Percentiles rank a stretch among this genome's conserved stretches.
Conservation (phyloP, 2,797 vertebrate species). For the Varecia variegata region DNA sequence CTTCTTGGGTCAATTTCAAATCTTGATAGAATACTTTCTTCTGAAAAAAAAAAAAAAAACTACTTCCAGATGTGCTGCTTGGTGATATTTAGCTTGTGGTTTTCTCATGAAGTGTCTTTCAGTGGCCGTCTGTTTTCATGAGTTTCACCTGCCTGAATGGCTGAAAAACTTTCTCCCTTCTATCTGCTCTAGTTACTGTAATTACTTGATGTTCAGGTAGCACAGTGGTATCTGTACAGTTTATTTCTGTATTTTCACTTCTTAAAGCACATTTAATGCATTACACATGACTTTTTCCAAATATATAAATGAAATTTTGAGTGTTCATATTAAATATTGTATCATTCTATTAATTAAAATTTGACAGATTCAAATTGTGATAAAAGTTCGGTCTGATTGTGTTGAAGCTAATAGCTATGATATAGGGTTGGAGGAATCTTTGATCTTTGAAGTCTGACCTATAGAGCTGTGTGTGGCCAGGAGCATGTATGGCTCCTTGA, state of each 20-base stretch:
- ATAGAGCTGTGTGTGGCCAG: not conserved
- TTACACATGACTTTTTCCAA: not conserved
- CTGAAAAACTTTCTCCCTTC: not conserved
- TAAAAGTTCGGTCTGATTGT: not conserved
- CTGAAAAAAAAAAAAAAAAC: not conserved
- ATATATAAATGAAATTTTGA: not conserved
- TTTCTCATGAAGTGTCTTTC: not conserved
- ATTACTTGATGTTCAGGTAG: not conserved
- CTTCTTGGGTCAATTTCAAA: not conserved
- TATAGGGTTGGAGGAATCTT: not conserved
- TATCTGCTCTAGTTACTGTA: not conserved
- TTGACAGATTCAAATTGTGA: not conserved
- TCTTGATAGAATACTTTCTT: not conserved
- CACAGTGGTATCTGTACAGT: not conserved
- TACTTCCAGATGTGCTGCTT: not conserved
- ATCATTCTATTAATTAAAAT: not conserved
- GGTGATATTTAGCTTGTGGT: not conserved
- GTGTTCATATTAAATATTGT: not conserved
- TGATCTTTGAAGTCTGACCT: not conserved
- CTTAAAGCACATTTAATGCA: not conserved
- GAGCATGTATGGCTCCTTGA: not conserved
- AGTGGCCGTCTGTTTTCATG: not conserved
- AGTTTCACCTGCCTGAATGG: not conserved
- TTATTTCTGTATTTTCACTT: not conserved
- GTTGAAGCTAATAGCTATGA: not conserved